A percentile compares a stretch with the other conserved stretches of the same genome.
phyloP scores from a whole-genome alignment of 2,113 vertebrate species.

The Melanocharis versteri region DNA sequence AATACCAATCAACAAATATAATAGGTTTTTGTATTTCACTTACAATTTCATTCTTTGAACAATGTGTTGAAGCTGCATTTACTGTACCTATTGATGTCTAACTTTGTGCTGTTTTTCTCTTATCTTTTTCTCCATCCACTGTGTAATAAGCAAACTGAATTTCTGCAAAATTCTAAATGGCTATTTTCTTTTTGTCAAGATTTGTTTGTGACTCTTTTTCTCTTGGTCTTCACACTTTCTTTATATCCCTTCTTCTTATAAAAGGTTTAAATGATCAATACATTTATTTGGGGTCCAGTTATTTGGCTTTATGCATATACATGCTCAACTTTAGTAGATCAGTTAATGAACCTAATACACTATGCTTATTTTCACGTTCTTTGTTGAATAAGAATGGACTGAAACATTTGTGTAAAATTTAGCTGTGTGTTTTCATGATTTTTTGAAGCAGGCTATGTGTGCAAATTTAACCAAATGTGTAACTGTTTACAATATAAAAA shows the following conservation, averaged over 20 bases:
- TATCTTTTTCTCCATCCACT: not conserved
- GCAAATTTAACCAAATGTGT: not conserved
- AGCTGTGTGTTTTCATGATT: not conserved
- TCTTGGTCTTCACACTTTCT: not conserved
- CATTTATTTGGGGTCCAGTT: not conserved
- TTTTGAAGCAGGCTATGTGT: not conserved
- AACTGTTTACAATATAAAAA: not conserved
- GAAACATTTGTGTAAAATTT: not conserved
- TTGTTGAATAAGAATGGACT: not conserved
- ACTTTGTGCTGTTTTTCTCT: not conserved
- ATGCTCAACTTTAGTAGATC: not conserved
- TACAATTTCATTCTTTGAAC: not conserved
- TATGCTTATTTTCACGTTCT: not conserved
- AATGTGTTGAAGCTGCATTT: not conserved
- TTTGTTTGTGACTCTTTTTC: not conserved
- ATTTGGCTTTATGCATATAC: not conserved
- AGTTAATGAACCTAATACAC: not conserved
- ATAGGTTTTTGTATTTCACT: not conserved
- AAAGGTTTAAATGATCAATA: not conserved
- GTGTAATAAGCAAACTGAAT: not conserved
- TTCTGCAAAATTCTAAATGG: not conserved
- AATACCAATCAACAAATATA: not conserved
- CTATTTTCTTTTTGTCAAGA: not conserved
- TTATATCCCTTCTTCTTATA: not conserved
- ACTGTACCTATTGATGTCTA: not conserved